These are phyloP conservation scores for Neostethus bicornis DNA, from an alignment of 2,797 vertebrate species.

Conservation along the genomic window DNA sequence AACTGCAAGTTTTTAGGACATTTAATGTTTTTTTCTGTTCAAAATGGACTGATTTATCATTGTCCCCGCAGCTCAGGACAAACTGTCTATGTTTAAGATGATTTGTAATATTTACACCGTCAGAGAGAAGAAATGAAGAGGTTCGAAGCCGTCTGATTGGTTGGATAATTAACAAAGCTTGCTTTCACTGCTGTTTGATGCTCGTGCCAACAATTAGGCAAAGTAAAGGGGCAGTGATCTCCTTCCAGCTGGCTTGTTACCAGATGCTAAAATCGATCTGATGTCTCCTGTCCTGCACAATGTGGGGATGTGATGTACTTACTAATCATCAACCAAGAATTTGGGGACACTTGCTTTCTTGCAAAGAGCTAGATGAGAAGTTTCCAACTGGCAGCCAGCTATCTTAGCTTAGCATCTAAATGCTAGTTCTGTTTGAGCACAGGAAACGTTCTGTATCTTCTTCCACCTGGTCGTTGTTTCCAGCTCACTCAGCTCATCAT, in stretches of 20 bases:
- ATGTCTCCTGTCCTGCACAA: conserved; percentile 1
- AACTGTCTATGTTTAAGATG: no score
- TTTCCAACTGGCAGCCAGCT: not conserved
- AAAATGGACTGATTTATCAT: no score
- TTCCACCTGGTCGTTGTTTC: no score
- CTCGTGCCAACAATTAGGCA: conserved; percentile 55
- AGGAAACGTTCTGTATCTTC: no score
- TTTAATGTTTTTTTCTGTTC: no score
- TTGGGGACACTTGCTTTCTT: not conserved
- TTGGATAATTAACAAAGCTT: conserved; percentile 26
- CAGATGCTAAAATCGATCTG: conserved; percentile 44
- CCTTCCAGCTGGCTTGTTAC: conserved; percentile 21
- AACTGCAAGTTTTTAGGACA: no score
- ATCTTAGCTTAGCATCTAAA: conserved; percentile 9
- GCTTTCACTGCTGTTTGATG: conserved; percentile 3
- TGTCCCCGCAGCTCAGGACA: no score
- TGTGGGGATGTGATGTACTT: not conserved
- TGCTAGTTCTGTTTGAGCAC: not conserved
- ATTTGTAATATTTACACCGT: not conserved
- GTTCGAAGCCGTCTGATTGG: conserved; percentile 17
- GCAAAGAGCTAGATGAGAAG: conserved; percentile 4
- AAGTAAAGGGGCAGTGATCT: conserved; percentile 44
- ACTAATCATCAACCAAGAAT: not conserved
- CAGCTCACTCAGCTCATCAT: not conserved
- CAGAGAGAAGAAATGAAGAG: not conserved